Percentiles rank a stretch among this genome's conserved stretches.
Evolutionary conservation across 2,888 invertebrate genomes (phyloP).

Genomic region (Malthinus seriepunctatus): DNA sequence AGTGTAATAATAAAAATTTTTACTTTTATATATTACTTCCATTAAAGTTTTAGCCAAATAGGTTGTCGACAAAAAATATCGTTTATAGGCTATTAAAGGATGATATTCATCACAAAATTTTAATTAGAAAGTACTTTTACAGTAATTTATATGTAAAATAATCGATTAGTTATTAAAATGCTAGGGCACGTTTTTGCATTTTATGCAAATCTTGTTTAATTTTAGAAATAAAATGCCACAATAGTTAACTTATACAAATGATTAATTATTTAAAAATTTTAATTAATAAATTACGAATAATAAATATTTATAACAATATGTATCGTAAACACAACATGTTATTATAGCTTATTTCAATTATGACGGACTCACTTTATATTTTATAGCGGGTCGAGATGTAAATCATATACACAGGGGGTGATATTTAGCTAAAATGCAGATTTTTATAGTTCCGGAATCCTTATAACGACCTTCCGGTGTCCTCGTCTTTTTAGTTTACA

Average conservation of each 20-base stretch:
- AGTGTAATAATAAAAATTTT: conserved; percentile 30
- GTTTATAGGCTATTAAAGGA: conserved; percentile 39
- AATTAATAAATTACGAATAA: neutral
- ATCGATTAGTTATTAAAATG: conserved; percentile 47
- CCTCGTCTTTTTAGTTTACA: too few species aligned
- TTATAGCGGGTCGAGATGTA: too few species aligned
- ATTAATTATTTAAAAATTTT: neutral
- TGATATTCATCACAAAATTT: conserved; percentile 41
- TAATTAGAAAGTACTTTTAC: conserved; percentile 40
- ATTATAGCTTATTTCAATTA: too few species aligned
- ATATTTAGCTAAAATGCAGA: too few species aligned
- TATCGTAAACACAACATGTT: too few species aligned
- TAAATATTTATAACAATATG: neutral
- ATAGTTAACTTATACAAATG: conserved; percentile 1
- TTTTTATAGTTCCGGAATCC: too few species aligned
- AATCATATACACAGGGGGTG: too few species aligned
- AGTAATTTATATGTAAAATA: conserved; percentile 43
- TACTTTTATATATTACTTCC: conserved; percentile 33
- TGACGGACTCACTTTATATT: too few species aligned
- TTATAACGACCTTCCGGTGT: too few species aligned
- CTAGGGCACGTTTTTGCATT: conserved; percentile 41
- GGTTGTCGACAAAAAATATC: conserved; percentile 40
- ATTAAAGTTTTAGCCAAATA: conserved; percentile 36
- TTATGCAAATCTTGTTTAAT: conserved; percentile 35
- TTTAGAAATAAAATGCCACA: conserved; percentile 14